These are phyloP conservation scores for Catharus bicknelli DNA, from an alignment of 2,113 vertebrate genomes.

Conservation along the genomic window DNA sequence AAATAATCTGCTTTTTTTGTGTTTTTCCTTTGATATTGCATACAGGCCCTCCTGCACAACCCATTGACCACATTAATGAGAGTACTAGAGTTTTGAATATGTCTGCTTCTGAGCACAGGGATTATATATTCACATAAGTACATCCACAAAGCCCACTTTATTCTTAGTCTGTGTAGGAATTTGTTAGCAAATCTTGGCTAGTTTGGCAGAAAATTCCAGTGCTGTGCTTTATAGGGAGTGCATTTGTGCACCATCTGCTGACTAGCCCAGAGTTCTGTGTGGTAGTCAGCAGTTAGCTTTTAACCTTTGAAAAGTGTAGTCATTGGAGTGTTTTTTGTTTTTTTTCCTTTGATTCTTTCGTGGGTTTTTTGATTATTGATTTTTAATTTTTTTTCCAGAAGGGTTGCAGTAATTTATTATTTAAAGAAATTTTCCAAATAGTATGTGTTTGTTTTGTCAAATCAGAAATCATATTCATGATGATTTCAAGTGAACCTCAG, in stretches of 20 bases:
- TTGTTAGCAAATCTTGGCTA: neutral
- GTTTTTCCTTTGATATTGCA: neutral
- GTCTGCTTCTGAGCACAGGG: neutral
- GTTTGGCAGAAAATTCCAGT: neutral
- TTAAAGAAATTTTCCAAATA: neutral
- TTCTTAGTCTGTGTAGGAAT: neutral
- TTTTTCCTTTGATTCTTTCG: neutral
- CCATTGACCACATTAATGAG: neutral
- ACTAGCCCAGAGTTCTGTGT: neutral
- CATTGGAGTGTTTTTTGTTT: neutral
- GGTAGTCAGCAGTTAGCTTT: neutral
- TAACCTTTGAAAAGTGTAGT: neutral
- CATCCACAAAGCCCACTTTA: neutral
- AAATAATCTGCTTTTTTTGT: neutral
- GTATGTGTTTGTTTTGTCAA: neutral
- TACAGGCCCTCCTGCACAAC: neutral
- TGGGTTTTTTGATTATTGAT: too few species aligned
- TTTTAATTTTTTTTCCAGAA: neutral
- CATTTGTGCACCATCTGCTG: neutral
- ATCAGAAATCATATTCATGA: neutral
- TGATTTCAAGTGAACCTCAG: neutral
- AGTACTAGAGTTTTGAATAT: neutral
- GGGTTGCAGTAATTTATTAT: neutral
- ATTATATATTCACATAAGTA: neutral
- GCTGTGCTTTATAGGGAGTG: neutral